Evolutionary conservation across 2,797 vertebrate genomes (phyloP).

Genomic region (Apodemus agrarius): DNA sequence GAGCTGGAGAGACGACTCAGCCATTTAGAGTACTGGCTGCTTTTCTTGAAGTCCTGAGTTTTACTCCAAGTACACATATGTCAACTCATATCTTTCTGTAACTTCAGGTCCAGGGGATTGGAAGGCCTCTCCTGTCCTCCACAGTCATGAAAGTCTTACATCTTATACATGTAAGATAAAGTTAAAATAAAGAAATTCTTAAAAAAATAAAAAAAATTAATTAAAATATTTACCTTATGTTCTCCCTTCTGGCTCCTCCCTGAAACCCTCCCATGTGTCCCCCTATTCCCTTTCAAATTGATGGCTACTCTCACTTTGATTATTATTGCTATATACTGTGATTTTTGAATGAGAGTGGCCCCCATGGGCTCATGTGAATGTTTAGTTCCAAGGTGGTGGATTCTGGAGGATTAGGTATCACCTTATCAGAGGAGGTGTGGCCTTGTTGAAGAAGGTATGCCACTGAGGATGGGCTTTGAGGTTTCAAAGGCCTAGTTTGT

Average conservation of each 20-base stretch:
- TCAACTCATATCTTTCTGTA: not conserved
- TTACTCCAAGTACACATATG: not conserved
- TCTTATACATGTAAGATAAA: not conserved
- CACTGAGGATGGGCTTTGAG: not conserved
- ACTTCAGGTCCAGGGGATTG: not conserved
- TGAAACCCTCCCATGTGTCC: not conserved
- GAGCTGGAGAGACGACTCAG: not conserved
- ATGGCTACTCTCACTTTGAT: not conserved
- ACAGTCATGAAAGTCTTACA: too few relatives aligned
- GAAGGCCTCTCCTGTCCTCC: not conserved
- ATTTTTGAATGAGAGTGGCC: not conserved
- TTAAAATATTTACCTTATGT: not conserved
- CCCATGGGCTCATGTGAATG: not conserved
- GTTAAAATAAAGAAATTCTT: not conserved
- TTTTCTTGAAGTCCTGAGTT: not conserved
- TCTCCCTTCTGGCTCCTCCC: too few relatives aligned
- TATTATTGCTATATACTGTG: not conserved
- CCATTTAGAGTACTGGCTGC: not conserved
- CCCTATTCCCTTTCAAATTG: not conserved
- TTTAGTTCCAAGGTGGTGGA: not conserved
- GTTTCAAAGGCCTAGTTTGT: not conserved
- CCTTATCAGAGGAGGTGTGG: not conserved
- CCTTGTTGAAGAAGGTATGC: not conserved
- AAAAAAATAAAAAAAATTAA: not conserved
- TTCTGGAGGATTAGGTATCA: not conserved